Base-by-base conservation (phyloP, 2,797 vertebrate species). In the Yasuhikotakia modesta region DNA sequence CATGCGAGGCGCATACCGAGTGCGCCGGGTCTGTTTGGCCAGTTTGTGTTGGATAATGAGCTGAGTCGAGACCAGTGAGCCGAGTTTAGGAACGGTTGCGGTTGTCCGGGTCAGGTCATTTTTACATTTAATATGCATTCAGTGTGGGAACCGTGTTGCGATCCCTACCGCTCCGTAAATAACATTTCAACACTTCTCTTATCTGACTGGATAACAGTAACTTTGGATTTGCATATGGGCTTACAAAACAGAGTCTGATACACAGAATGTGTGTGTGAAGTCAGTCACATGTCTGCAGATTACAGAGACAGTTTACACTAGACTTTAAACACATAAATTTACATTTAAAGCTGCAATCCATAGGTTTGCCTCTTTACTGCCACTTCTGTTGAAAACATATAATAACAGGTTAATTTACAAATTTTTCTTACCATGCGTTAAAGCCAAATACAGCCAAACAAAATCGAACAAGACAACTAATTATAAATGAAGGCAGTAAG, bases 1-100 rank as follows among this genome's bases (percentile, higher is more conserved):
- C 73, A 66, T 78, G 75, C 60, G 46, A 46, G 77, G 78, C 55
- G 81, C 83, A 82, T 85, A 85, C 66, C 73, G 81, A 85, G 73
- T 73, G 65, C 72, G 70, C 57, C 43, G 76, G 69, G 73, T 71
- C 72, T 66, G 74, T 81, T 80, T 66, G 76, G 39, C 76, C 76
- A 82, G 78, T 70, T 81, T 79, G 63, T 81, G 78, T 76, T 74
- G 78, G 78, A 82, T 84, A 80, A 79, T 68, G 78, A 69, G 67
- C 63, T 57, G 73, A 81, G 73, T 72, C 72, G 52, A 81, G 66
- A 83, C 74, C 69, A 66, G 65, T 52, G 74, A 76, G 75, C 57
- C 61, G 68, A 78, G 67, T 78, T 78, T 71, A 78, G 58, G 22
- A 71, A 65, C 58, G 71, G 69, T 64, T 70, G 68, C 67, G 32